Conservation (phyloP, 2,113 vertebrate genomes). For the Malurus elegans region DNA sequence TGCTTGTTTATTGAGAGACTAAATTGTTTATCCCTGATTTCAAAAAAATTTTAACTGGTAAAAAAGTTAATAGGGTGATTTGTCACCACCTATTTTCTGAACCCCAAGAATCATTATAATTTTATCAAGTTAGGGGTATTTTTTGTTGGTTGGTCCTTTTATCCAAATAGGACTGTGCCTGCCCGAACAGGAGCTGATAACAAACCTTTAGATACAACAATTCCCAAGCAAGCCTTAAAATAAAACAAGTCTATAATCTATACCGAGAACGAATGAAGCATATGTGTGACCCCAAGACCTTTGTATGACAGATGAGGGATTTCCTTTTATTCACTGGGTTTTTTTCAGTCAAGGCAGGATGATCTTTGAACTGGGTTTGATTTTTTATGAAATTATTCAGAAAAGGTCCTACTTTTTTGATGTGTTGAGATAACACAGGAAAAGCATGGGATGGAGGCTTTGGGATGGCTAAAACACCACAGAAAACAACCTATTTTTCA, state of each 20-base stretch:
- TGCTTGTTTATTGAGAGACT: constrained; percentile 1
- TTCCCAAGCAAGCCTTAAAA: constrained; percentile 61
- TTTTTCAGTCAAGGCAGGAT: background rate
- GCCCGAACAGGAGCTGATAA: constrained; percentile 30
- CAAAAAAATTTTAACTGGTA: background rate
- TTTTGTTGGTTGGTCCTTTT: constrained; percentile 40
- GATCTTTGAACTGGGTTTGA: background rate
- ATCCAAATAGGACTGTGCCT: constrained; percentile 48
- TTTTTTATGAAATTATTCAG: constrained; percentile 25
- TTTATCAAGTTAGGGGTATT: constrained; percentile 34
- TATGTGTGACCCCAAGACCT: constrained; percentile 4
- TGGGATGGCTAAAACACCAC: constrained; percentile 5
- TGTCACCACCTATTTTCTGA: background rate
- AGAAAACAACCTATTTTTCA: constrained; percentile 38
- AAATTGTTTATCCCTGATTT: background rate
- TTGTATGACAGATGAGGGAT: constrained; percentile 17
- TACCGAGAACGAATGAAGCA: constrained; percentile 29
- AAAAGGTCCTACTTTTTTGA: background rate
- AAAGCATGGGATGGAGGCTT: background rate
- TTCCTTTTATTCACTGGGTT: background rate
- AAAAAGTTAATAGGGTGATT: background rate
- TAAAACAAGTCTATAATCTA: constrained; percentile 50
- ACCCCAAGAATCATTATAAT: background rate
- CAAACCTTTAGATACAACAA: constrained; percentile 37
- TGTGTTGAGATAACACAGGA: constrained; percentile 25